Percentiles rank a stretch among this genome's conserved stretches.
phyloP scores from a whole-genome alignment of 2,888 invertebrate genomes.

The Steinernema carpocapsae region DNA sequence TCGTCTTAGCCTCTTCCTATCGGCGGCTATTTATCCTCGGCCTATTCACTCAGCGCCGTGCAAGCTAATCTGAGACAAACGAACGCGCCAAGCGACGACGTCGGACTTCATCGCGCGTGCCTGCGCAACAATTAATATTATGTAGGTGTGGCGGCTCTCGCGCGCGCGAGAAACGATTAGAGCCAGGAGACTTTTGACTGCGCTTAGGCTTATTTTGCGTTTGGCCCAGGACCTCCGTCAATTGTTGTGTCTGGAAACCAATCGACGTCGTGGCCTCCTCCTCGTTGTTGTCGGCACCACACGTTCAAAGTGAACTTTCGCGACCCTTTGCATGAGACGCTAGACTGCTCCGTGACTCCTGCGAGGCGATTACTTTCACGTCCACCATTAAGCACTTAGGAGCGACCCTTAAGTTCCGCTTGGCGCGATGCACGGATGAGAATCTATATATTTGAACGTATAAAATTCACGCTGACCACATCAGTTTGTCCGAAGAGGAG shows the following conservation, averaged over 20 bases:
- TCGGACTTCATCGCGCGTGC: constrained; percentile 29
- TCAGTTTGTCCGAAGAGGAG: background rate
- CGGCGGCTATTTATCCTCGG: background rate
- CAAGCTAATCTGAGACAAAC: constrained; percentile 34
- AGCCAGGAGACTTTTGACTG: constrained; percentile 32
- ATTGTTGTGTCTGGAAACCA: constrained; percentile 11
- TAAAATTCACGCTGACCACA: constrained; percentile 2
- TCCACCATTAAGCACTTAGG: constrained; percentile 31
- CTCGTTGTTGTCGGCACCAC: background rate
- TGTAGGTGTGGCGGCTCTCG: constrained; percentile 35
- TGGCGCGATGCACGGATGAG: constrained; percentile 8
- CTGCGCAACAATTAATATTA: constrained; percentile 34
- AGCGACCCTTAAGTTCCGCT: constrained; percentile 26
- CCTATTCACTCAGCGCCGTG: constrained; percentile 3
- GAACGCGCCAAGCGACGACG: constrained; percentile 27
- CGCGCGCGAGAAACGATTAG: constrained; percentile 32
- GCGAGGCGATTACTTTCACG: constrained; percentile 16
- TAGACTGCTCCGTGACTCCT: background rate
- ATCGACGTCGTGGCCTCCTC: background rate
- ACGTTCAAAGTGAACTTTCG: constrained; percentile 11
- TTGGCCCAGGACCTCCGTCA: background rate
- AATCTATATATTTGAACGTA: constrained; percentile 13
- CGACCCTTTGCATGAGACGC: constrained; percentile 2
- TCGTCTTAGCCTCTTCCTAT: no score
- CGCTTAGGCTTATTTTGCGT: constrained; percentile 19